A percentile compares a stretch with the other conserved stretches of the same genome.
These are phyloP conservation scores for Hesperia comma DNA, from an alignment of 2,888 invertebrate genomes.

Conservation along the genomic window DNA sequence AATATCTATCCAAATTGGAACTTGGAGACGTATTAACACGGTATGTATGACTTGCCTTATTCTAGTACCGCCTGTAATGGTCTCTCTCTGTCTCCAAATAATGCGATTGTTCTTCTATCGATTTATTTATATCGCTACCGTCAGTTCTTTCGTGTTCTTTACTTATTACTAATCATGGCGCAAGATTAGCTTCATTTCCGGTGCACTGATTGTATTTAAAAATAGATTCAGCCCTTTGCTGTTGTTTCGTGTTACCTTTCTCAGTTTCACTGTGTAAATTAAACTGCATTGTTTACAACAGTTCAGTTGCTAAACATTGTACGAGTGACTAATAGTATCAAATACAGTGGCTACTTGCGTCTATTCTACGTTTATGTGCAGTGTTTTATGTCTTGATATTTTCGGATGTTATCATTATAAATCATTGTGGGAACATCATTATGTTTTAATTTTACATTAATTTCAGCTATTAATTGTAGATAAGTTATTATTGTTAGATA, in stretches of 20 bases:
- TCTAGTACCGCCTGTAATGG: too few relatives aligned
- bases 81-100: neutral
- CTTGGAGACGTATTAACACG: too few relatives aligned
- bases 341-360: constrained; percentile 5
- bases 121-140: neutral
- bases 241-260: constrained; percentile 28
- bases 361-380: neutral
- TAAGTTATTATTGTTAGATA: too few relatives aligned
- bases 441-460: too few relatives aligned
- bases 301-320: constrained; percentile 14
- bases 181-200: constrained; percentile 33
- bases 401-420: neutral
- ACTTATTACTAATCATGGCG: constrained; percentile 25
- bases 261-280: constrained; percentile 20
- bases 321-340: constrained; percentile 17
- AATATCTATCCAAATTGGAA: too few relatives aligned
- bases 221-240: constrained; percentile 27
- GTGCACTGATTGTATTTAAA: constrained; percentile 34
- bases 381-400: neutral
- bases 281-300: constrained; percentile 23
- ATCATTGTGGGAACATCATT: too few relatives aligned
- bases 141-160: constrained; percentile 13
- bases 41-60: too few relatives aligned
- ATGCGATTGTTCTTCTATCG: neutral
- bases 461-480: too few relatives aligned